Evolutionary conservation across 30 jellyfish, hydroid and myxozoan genomes (phyloP).

Genomic region (Turritopsis dohrnii): DNA sequence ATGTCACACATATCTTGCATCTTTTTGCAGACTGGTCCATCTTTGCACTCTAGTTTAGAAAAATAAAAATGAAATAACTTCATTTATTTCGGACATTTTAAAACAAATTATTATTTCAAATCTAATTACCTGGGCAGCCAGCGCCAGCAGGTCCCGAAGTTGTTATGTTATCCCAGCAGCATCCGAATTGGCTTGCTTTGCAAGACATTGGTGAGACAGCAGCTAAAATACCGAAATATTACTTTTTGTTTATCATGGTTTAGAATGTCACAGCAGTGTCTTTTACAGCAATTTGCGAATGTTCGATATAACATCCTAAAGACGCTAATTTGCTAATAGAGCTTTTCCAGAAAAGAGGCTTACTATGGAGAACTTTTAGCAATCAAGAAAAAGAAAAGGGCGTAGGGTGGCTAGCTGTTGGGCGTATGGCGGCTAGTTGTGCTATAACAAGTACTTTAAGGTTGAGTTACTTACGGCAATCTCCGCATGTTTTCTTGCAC

Average conservation of each 20-base stretch:
- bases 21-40: slow-evolving; percentile 4
- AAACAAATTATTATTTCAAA: neutral
- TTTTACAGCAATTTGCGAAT: too few species aligned
- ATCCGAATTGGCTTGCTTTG: slow-evolving; percentile 22
- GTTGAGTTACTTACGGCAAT: neutral
- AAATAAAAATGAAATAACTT: neutral
- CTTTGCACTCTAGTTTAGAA: slow-evolving; percentile 40
- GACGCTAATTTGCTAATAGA: neutral
- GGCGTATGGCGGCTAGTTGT: neutral
- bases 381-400: too few species aligned
- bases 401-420: too few species aligned
- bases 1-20: neutral
- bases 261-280: too few species aligned
- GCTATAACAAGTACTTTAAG: neutral
- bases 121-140: slow-evolving; percentile 26
- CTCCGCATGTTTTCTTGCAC: slow-evolving; percentile 6
- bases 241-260: too few species aligned
- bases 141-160: slow-evolving; percentile 25
- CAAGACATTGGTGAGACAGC: slow-evolving; percentile 34
- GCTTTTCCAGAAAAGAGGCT: neutral
- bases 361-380: too few species aligned
- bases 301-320: too few species aligned
- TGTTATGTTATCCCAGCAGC: slow-evolving; percentile 30
- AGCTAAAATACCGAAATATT: neutral
- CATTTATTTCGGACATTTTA: neutral